Percentiles rank a stretch among this genome's conserved stretches.
These are phyloP conservation scores for Pan troglodytes DNA, from an alignment of 2,113 vertebrate genomes.

Conservation along the genomic window NHGRI_mPanTro3-v2.1_pri NC_072411.2:97300501-97301000, in stretches of 20 bases:
- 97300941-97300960: rapidly evolving
- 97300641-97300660: background rate
- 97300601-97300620: background rate
- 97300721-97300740: background rate
- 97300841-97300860: background rate
- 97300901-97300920: no score
- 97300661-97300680: background rate
- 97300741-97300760: background rate
- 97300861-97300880: background rate
- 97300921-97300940: no score
- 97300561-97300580: background rate
- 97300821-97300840: background rate
- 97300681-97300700: background rate
- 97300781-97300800: background rate
- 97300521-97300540: background rate
- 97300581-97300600: background rate
- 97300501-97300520: background rate
- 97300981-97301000: rapidly evolving
- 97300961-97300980: no score
- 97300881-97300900: background rate
- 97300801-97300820: background rate
- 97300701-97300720: background rate
- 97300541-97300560: background rate
- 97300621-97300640: background rate
- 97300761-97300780: background rate